Base-by-base conservation (phyloP, 2,797 vertebrate genomes). In the Sebastolobus alascanus region DNA sequence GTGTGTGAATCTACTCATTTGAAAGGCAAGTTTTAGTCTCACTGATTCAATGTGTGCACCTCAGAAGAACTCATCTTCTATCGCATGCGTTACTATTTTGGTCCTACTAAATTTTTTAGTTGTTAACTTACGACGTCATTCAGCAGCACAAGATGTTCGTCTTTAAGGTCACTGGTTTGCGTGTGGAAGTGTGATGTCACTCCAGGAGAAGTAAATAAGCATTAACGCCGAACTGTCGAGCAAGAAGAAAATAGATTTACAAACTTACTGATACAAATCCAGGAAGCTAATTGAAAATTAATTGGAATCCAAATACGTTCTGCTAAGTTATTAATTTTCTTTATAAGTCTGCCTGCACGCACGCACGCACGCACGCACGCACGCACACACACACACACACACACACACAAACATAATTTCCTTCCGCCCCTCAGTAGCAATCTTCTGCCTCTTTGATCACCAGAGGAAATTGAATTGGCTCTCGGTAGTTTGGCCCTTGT, bases 401-500 rank as follows among this genome's bases (percentile, higher is more conserved):
- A 50, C 31, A 22, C 33, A 52, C 55, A 63, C 37, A 40, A 22
- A 64, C 14, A 60, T 65, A 40, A 84, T 86, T 91, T 87, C 82
- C 90, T 88, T 75, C 35, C 9, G 56, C 59, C 54, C 66, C 68
- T 83, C 72, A 40, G 18, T 29, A 71, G 73, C 81, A 88, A 65
- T 88, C 71, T 33, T 82, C 65, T 71, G 72, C 76, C 79, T 82
- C 78, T 82, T 40, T 81, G 76, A 85, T 84, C 60, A 77, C 74
- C 25, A 56, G 46, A 83, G 84, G 89, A 91, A 89, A 90, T 88
- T 90, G 83, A 80, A 84, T 85, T 77, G 75, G 27, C 74, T 82
- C 70, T 9, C 64, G 61, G 66, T 66, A 35, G 67, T 80, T 82
- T 67, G 68, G 64, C 54, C 69, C 29, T 68, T 68, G 58, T 66